phyloP scores from a whole-genome alignment of 37 sponge, comb jelly and placozoan genomes.

The Mnemiopsis leidyi region DNA sequence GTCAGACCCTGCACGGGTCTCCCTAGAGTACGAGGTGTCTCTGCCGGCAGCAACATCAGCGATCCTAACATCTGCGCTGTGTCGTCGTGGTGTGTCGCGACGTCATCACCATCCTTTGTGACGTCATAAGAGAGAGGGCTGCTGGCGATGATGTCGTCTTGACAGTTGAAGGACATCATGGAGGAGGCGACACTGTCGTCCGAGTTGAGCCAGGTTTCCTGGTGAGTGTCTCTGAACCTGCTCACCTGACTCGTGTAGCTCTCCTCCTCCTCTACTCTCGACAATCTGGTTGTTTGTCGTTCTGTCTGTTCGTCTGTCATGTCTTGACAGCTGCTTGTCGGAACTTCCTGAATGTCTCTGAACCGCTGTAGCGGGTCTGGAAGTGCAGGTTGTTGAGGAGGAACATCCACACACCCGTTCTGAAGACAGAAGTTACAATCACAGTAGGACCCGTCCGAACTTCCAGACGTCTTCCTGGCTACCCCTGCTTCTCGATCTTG shows the following conservation, averaged over 20 bases:
- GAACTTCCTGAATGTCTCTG: background rate
- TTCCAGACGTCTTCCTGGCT: background rate
- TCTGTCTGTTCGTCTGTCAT: background rate
- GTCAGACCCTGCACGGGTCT: background rate
- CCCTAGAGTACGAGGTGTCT: background rate
- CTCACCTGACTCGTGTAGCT: background rate
- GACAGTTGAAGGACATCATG: conserved; percentile 22
- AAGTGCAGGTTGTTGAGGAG: background rate
- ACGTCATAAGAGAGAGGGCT: background rate
- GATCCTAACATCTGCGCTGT: conserved; percentile 2
- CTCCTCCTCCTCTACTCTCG: background rate
- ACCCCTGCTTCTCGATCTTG: background rate
- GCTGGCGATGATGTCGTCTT: conserved; percentile 37
- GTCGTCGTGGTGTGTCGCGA: background rate
- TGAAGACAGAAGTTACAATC: conserved; percentile 20
- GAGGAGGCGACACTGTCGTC: conserved; percentile 37
- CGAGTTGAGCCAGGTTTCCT: conserved; percentile 5
- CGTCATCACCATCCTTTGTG: background rate
- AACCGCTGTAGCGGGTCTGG: background rate
- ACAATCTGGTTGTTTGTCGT: background rate
- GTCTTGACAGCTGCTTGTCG: background rate
- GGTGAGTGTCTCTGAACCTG: background rate
- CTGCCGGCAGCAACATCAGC: background rate
- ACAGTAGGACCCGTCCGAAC: conserved; percentile 38
- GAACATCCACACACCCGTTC: background rate